Evolutionary conservation across 2,113 vertebrate species (phyloP).

Genomic region (Illadopsis cleaveri): DNA sequence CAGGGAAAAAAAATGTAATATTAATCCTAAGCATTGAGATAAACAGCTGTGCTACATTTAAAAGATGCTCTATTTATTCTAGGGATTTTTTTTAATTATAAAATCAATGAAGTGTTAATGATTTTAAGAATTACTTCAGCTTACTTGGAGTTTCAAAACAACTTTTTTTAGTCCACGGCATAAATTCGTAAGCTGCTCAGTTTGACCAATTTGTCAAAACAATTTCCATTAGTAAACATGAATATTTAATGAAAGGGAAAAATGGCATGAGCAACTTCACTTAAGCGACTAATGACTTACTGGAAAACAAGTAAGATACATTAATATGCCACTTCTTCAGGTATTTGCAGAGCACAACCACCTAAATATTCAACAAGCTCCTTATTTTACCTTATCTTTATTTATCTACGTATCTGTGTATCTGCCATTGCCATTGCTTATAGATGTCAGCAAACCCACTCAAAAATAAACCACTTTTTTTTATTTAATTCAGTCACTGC

Average conservation of each 20-base stretch:
- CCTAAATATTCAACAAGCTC: not conserved
- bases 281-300: constrained; percentile 74
- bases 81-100: constrained; percentile 73
- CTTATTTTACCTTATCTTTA: not conserved
- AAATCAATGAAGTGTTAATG: constrained; percentile 77
- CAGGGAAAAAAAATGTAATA: not conserved
- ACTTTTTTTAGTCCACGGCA: constrained; percentile 57
- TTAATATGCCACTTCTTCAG: constrained; percentile 42
- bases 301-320: constrained; percentile 64
- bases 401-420: not conserved
- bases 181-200: constrained; percentile 72
- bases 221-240: constrained; percentile 80
- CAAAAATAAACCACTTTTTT: not conserved
- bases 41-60: constrained; percentile 20
- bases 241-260: constrained; percentile 80
- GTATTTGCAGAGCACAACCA: constrained; percentile 9
- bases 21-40: constrained; percentile 23
- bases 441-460: not conserved
- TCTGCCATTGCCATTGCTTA: not conserved
- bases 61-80: constrained; percentile 67
- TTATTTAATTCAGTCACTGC: not conserved
- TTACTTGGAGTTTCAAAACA: constrained; percentile 62
- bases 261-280: constrained; percentile 68
- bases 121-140: constrained; percentile 67
- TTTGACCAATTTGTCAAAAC: constrained; percentile 76